These are phyloP conservation scores for Subanguina moxae DNA, from an alignment of 1,140 invertebrate genomes.

Conservation along the genomic window DNA sequence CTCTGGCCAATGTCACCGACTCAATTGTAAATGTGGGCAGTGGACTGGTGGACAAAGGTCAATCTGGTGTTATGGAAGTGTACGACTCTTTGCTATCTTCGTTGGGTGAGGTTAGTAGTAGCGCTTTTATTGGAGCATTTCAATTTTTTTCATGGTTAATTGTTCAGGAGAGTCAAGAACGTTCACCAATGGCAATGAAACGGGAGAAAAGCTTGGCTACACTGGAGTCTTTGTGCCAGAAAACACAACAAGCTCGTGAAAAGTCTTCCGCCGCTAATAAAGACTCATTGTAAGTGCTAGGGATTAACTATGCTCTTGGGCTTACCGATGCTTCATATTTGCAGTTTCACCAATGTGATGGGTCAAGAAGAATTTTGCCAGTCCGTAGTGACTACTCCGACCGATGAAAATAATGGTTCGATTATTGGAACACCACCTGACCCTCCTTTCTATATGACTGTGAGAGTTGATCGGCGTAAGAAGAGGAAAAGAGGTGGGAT, in stretches of 20 bases:
- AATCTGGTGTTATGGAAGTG: constrained; percentile 37
- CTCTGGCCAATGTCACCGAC: constrained; percentile 23
- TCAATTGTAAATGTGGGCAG: constrained; percentile 47
- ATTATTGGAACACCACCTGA: constrained; percentile 47
- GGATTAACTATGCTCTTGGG: too few relatives aligned
- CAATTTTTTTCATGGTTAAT: not conserved
- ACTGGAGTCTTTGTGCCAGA: constrained; percentile 47
- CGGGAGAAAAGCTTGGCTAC: constrained; percentile 53
- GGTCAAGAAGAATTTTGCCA: constrained; percentile 16
- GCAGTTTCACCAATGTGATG: constrained; percentile 11
- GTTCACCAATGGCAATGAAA: constrained; percentile 46
- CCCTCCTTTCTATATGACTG: constrained; percentile 56
- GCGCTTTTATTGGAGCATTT: not conserved
- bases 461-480: constrained; percentile 47
- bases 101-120: constrained; percentile 18
- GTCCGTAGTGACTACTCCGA: not conserved
- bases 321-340: too few relatives aligned
- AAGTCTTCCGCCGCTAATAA: constrained; percentile 4
- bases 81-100: constrained; percentile 27
- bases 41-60: constrained; percentile 46
- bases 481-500: constrained; percentile 24
- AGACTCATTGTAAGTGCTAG: constrained; percentile 2
- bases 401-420: not conserved
- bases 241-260: constrained; percentile 52
- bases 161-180: constrained; percentile 19